Evolutionary conservation across 1,140 invertebrate genomes (phyloP).

Genomic region (Cryptotermes secundus): DNA sequence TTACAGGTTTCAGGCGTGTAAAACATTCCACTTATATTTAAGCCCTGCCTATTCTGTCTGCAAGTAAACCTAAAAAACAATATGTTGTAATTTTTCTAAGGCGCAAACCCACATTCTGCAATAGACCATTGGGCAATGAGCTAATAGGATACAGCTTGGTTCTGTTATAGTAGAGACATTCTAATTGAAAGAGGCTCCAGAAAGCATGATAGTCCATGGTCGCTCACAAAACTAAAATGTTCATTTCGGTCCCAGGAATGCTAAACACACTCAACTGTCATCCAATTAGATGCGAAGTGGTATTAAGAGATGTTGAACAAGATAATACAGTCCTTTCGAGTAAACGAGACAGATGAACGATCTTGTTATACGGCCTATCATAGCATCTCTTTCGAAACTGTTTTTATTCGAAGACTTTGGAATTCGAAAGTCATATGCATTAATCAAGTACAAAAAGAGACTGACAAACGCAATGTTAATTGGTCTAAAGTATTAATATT

Average conservation of each 20-base stretch:
- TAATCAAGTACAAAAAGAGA: neutral
- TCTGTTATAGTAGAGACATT: neutral
- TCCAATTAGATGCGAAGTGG: neutral
- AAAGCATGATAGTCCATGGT: neutral
- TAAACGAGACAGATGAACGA: neutral
- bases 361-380: neutral
- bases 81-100: too few species aligned
- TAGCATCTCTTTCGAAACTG: neutral
- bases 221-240: neutral
- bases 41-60: too few species aligned
- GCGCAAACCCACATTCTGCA: neutral
- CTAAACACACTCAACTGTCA: neutral
- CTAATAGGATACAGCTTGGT: neutral
- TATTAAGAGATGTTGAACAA: slow-evolving; percentile 10
- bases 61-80: too few species aligned
- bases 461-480: neutral
- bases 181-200: neutral
- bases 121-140: neutral
- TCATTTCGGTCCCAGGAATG: neutral
- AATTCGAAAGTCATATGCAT: neutral
- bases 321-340: neutral
- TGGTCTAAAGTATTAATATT: neutral
- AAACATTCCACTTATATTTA: too few species aligned
- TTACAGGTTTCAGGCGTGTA: too few species aligned
- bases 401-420: neutral